A percentile compares a stretch with the other conserved stretches of the same genome.
Evolutionary conservation across 1,140 invertebrate genomes (phyloP).

Genomic region (Spodoptera litura): DNA sequence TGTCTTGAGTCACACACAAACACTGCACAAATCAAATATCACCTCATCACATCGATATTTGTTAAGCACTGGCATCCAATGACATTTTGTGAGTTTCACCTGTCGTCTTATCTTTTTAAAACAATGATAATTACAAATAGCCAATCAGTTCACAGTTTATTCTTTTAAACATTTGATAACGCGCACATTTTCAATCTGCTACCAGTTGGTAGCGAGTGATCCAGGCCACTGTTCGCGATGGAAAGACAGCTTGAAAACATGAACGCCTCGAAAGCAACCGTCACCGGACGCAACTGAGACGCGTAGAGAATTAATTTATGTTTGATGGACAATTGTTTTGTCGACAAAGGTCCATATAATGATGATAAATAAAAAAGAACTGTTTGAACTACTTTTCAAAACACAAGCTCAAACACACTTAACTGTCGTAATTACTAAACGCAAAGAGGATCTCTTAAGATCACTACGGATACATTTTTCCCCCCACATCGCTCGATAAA

Average conservation of each 20-base stretch:
- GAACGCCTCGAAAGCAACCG: conserved; percentile 78
- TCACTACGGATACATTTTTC: background rate
- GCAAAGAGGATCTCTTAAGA: background rate
- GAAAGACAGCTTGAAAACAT: conserved; percentile 78
- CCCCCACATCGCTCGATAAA: background rate
- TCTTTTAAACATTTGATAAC: conserved; percentile 71
- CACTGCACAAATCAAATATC: conserved; percentile 70
- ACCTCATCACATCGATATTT: conserved; percentile 74
- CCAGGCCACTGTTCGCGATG: conserved; percentile 74
- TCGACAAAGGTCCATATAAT: conserved; percentile 70
- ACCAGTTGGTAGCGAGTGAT: conserved; percentile 70
- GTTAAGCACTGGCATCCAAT: conserved; percentile 68
- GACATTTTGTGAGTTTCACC: conserved; percentile 63
- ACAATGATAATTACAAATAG: conserved; percentile 69
- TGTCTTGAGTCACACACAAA: conserved; percentile 60
- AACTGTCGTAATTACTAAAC: conserved; percentile 2
- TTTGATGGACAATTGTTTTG: conserved; percentile 80
- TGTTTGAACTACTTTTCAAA: background rate
- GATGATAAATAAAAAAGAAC: conserved; percentile 48
- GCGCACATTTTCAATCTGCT: conserved; percentile 59
- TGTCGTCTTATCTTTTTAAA: conserved; percentile 68
- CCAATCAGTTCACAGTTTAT: conserved; percentile 66
- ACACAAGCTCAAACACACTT: conserved; percentile 1
- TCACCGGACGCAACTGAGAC: conserved; percentile 80
- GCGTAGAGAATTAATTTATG: conserved; percentile 81